Evolutionary conservation across 1,140 invertebrate genomes (phyloP).

Genomic region (Drosophila kohkoa): DNA sequence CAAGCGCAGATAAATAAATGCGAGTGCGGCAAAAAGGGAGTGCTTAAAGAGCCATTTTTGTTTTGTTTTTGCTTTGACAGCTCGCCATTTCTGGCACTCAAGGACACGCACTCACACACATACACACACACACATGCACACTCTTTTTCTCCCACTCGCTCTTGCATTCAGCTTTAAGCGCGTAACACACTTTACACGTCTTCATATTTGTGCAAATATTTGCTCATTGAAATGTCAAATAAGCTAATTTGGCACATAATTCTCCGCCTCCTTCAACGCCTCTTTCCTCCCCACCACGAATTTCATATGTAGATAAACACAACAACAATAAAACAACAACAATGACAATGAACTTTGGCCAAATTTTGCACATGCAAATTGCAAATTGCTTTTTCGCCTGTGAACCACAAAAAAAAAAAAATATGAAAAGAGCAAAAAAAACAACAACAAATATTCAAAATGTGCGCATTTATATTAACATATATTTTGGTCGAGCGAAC

Average conservation of each 20-base stretch:
- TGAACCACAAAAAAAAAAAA: neutral
- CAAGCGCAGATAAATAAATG: constrained; percentile 78
- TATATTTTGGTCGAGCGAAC: constrained; percentile 16
- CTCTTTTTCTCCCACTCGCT: neutral
- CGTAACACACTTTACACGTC: constrained; percentile 42
- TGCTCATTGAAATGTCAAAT: constrained; percentile 80
- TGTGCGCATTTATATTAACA: constrained; percentile 40
- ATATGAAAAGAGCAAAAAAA: neutral
- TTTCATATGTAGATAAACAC: constrained; percentile 42
- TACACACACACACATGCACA: neutral
- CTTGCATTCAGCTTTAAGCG: constrained; percentile 32
- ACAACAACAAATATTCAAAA: constrained; percentile 20
- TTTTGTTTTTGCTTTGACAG: constrained; percentile 40
- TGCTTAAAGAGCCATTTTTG: constrained; percentile 33
- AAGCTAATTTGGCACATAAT: constrained; percentile 78
- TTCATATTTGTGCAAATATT: constrained; percentile 68
- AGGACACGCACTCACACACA: constrained; percentile 20
- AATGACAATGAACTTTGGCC: neutral
- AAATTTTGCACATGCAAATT: constrained; percentile 48
- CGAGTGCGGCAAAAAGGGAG: constrained; percentile 28
- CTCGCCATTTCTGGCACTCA: constrained; percentile 48
- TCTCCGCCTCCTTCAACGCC: constrained; percentile 27
- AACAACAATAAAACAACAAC: constrained; percentile 5
- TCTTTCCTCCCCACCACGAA: constrained; percentile 1
- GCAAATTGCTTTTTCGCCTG: constrained; percentile 32